Evolutionary conservation across 2,888 invertebrate genomes (phyloP), one percentile per base, ranked within the genome.

Genomic region (Ashinkailepas kermadecensis): DNA sequence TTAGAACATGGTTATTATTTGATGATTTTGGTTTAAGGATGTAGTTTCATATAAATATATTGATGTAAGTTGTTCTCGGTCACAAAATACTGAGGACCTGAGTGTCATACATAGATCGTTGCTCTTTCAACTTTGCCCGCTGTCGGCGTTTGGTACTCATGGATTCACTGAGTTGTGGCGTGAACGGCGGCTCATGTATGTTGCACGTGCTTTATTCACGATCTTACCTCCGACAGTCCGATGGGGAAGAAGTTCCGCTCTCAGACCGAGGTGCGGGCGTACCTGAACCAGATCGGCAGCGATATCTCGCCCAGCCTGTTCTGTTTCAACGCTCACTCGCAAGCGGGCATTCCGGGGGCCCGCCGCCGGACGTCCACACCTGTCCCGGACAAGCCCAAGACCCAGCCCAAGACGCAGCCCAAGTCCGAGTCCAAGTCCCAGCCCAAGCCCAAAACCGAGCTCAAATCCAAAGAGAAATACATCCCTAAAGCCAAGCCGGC

Each of bases 221-320:
- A 39, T 39, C 39, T 39, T 39, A 39, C 39, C 39, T 39, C 39
- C 39, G 78, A 18, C 82, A 84, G 83, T 82, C 84, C 84, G 39
- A 56, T 83, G 54, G 84, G 84, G 18, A 83, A 83, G 80, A 84
- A 84, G 65, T 81, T 84, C 56, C 81, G 83, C 23, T 84, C 84
- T 13, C 81, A 67, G 79, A 83, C 81, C 54, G 84, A 84, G 57
- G 81, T 83, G 1, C 79, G 80, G 12, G 64, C 25, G 15, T 82
- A 83, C 81, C 82, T 82, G 80, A 82, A 82, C 25, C 56, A 83
- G 65, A 81, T 83, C 64, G 62, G 80, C 80, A 54, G 83, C 13
- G 79, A 81, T 15, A 25, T 82, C 15, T 80, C 81, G 54, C 56
- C 82, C 39, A 81, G 81, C 23, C 59, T 56, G 18, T 81, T 84